Base-by-base conservation (phyloP, 1,140 invertebrate genomes). In the Eumeta japonica region DNA sequence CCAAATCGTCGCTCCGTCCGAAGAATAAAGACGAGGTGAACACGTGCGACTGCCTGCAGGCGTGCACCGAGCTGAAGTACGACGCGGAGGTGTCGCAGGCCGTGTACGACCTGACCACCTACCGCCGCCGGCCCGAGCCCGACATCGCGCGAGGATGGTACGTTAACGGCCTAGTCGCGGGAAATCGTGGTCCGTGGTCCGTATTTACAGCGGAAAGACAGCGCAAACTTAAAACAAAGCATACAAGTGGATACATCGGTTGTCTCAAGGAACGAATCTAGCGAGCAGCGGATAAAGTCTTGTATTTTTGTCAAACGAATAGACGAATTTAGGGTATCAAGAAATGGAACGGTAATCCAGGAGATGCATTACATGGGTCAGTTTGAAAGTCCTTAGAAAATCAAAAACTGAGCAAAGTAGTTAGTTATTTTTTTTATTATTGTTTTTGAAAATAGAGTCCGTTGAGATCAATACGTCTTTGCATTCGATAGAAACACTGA, bases 41-140 rank as follows among this genome's bases (percentile, higher is more conserved):
- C 17, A 27, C 55, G 10, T 83, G 82, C 43, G 67, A 81, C 46
- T 84, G 83, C 43, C 48, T 83, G 28, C 81, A 81, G 11, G 72
- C 78, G 0, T 84, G 83, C 44, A 80, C 75, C 0, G 79, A 80
- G 0, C 57, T 83, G 2, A 67, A 67, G 4, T 84, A 83, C 46
- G 74, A 81, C 18, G 74, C 75, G 2, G 79, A 82, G 52, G 78
- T 78, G 10, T 81, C 80, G 2, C 79, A 81, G 48, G 77, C 78
- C 2, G 64, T 79, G 37, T 80, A 78, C 31, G 62, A 78, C 32
- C 73, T 67, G 32, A 52, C 39, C 16, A 43, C 36, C 2, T 52
- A 43, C 16, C 41, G 35, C 18, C 15, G 28, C n/a, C 19, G 41
- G n/a, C 19, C 37, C 18, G 30, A 45, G 16, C 27, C 40, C n/a